Base-by-base conservation (phyloP, 2,888 invertebrate species). In the Arge pagana region DNA sequence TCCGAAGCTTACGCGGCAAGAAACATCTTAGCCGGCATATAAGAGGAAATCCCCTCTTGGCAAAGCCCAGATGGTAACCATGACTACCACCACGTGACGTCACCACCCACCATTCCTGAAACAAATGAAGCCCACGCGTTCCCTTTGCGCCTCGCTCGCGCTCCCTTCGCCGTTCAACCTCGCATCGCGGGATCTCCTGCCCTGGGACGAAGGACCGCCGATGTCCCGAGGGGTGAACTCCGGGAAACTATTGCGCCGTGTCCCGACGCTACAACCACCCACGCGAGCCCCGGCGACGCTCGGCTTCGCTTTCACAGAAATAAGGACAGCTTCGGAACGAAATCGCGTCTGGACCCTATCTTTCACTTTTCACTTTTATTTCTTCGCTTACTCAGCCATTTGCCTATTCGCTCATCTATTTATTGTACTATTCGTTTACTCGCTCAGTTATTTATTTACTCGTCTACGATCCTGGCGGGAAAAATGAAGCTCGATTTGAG, bases 51-150 rank as follows among this genome's bases (percentile, higher is more conserved):
- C 72, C 74, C 72, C 71, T 71, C 69, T 71, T 65, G 69, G 68
- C 66, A 68, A n/a, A 72, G 65, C 73, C 67, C 70, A 66, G 70
- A 68, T 68, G 67, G 76, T 76, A 74, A 65, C 75, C 73, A 75
- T 74, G 74, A 66, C 72, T 65, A 76, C 75, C 68, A 67, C 68
- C 71, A 66, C 74, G 74, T 76, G 75, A 75, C 75, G 75, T 74
- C 75, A 74, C 75, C 73, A 74, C 70, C 72, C 72, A 72, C 70
- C 67, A 62, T 71, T 62, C 71, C 72, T 76, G 76, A 76, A 75
- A 76, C 76, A 76, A 76, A 76, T 74, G 76, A 76, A 76, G 75
- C 45, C 33, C 21, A 69, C 73, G 71, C 72, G 71, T 73, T 70
- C 68, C 66, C 59, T 58, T 60, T 50, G 50, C 48, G 31, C 31